Percentiles rank a stretch among this genome's conserved stretches.
phyloP scores from a whole-genome alignment of 1,140 invertebrate species.

The Leptopilina boulardi region DNA sequence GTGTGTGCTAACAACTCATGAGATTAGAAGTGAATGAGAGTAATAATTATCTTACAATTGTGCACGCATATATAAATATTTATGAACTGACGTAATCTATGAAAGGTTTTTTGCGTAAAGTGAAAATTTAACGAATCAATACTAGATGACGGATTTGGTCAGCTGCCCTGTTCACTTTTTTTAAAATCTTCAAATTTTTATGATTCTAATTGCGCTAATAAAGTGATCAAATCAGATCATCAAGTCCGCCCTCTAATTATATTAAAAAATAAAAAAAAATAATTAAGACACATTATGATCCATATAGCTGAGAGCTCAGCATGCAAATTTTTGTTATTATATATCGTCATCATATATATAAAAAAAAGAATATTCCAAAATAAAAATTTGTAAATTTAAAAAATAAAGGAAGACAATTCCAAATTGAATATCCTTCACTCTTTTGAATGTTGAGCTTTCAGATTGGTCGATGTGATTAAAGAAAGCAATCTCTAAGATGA shows the following conservation, averaged over 20 bases:
- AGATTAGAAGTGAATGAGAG: too few species aligned
- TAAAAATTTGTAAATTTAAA: neutral
- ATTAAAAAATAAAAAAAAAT: neutral
- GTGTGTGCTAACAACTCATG: too few species aligned
- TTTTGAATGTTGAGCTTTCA: constrained; percentile 41
- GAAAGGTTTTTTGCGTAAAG: neutral
- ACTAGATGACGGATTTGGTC: constrained; percentile 25
- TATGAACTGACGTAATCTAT: neutral
- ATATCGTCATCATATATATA: constrained; percentile 6
- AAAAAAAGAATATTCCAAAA: neutral
- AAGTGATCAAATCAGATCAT: neutral
- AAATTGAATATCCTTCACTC: constrained; percentile 38
- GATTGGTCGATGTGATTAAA: constrained; percentile 67
- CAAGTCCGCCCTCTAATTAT: constrained; percentile 14
- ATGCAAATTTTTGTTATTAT: constrained; percentile 50
- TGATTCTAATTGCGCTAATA: neutral
- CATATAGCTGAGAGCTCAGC: constrained; percentile 53
- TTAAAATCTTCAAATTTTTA: neutral
- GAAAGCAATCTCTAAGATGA: constrained; percentile 74
- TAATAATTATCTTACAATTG: neutral
- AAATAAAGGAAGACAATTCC: constrained; percentile 34
- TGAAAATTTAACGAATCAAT: neutral
- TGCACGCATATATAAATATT: neutral
- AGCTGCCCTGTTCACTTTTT: neutral
- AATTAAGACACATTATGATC: constrained; percentile 46